Evolutionary conservation across 2,113 vertebrate species (phyloP), one percentile per base, ranked within the genome.

Genomic region (Excalfactoria chinensis): DNA sequence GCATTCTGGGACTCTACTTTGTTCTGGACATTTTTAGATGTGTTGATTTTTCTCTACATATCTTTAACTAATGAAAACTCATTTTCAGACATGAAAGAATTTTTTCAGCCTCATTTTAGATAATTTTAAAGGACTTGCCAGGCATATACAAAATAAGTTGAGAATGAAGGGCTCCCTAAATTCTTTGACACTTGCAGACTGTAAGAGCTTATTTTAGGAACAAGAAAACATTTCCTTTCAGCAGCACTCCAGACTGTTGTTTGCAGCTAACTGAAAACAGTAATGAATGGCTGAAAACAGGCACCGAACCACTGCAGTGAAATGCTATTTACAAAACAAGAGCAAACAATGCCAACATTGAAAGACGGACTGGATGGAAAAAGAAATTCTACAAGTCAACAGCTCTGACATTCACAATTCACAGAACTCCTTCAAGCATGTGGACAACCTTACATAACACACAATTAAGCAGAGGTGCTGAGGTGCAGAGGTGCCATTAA

Each of bases 321-420:
- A 93, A 93, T 91, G 70, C 63, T 84, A 82, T 93, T 90, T 96
- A 81, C 82, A 90, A 88, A 94, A 93, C 58, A 91, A 70, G 84
- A 60, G 53, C 76, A 90, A 92, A 96, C 93, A 95, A 94, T 93
- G 84, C 73, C 84, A 92, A 91, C 87, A 93, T 63, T 93, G 76
- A 96, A 92, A 88, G 55, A 84, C 41, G 55, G 58, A 91, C 84
- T 73, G 72, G 63, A 69, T 44, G 62, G 70, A 95, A 86, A 75
- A 93, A 70, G 84, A 91, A 88, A 81, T 94, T 95, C 89, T 94
- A 78, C 83, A 91, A 93, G 76, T 91, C 83, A 94, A 93, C 78
- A 87, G 88, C 84, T 84, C 83, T 92, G 85, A 89, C 79, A 93
- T 94, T 93, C 92, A 96, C 55, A 77, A 92, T 95, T 91, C 90